Conservation (phyloP, 2,888 invertebrate genomes). For the Macrostomum cliftonense region DNA sequence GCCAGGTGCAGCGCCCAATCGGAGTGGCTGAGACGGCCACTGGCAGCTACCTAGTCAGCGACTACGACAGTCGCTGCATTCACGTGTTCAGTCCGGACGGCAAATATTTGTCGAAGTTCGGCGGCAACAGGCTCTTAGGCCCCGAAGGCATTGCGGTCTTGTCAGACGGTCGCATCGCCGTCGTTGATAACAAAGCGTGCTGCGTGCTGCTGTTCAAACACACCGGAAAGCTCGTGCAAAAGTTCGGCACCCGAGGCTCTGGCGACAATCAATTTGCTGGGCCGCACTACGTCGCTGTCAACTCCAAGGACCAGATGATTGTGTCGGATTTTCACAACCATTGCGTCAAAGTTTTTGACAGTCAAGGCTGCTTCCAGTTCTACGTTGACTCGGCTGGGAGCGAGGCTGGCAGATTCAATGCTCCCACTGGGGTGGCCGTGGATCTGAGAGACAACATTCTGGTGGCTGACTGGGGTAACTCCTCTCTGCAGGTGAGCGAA, state of each 20-base stretch:
- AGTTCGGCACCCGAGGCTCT: constrained; percentile 9
- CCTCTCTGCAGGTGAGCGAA: constrained; percentile 42
- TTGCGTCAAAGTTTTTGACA: constrained; percentile 14
- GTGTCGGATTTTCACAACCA: constrained; percentile 13
- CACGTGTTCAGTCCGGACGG: constrained; percentile 27
- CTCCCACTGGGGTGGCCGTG: constrained; percentile 12
- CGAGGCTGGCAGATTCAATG: constrained; percentile 26
- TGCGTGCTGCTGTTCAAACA: constrained; percentile 11
- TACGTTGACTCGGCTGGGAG: constrained; percentile 10
- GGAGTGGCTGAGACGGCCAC: constrained; percentile 39
- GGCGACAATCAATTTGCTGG: constrained; percentile 21
- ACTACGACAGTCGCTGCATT: constrained; percentile 43
- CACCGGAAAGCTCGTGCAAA: constrained; percentile 11
- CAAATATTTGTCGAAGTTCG: constrained; percentile 41
- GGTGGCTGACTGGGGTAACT: constrained; percentile 37
- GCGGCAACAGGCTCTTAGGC: constrained; percentile 40
- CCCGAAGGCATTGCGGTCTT: constrained; percentile 34
- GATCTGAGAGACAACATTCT: constrained; percentile 16
- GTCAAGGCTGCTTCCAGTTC: constrained; percentile 7
- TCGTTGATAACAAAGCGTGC: constrained; percentile 11
- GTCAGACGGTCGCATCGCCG: constrained; percentile 10
- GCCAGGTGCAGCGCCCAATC: constrained; percentile 42
- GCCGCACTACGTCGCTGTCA: constrained; percentile 43
- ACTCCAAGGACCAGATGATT: constrained; percentile 18
- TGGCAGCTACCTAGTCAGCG: constrained; percentile 41